These are phyloP conservation scores for Triplophysa dalaica DNA, from an alignment of 2,113 vertebrate species.

Conservation along the genomic window DNA sequence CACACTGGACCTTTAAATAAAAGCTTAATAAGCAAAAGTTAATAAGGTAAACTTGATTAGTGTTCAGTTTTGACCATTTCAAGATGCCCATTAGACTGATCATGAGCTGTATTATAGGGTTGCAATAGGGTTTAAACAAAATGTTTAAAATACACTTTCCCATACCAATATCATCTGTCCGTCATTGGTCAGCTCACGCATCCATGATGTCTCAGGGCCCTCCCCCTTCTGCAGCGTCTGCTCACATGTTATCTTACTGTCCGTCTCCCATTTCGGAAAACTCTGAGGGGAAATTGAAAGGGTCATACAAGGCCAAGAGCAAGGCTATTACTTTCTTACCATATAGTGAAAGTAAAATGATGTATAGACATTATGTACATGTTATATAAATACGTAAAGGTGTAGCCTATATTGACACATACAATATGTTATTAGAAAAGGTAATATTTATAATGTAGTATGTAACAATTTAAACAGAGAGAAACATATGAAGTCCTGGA, in stretches of 20 bases:
- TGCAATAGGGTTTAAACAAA: background rate
- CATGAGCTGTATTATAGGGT: too few species aligned
- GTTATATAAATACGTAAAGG: too few species aligned
- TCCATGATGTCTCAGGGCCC: constrained; percentile 86
- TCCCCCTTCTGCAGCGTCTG: constrained; percentile 88
- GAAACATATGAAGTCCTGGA: background rate
- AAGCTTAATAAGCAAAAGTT: too few species aligned
- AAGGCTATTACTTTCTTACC: background rate
- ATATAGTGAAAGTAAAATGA: too few species aligned
- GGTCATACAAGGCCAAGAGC: background rate
- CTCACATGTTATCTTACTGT: constrained; percentile 86
- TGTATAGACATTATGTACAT: too few species aligned
- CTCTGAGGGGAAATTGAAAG: constrained; percentile 71
- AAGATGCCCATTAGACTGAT: background rate
- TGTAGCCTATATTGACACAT: too few species aligned
- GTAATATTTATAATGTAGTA: background rate
- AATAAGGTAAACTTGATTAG: too few species aligned
- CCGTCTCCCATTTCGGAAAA: constrained; percentile 84
- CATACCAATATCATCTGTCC: constrained; percentile 88
- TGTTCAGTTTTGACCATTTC: background rate
- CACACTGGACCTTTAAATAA: too few species aligned
- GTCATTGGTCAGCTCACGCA: constrained; percentile 85
- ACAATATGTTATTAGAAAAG: too few species aligned
- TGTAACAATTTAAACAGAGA: background rate
- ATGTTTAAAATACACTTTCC: background rate